phyloP scores from a whole-genome alignment of 2,797 vertebrate genomes.

The Cryptoblepharus egeriae region DNA sequence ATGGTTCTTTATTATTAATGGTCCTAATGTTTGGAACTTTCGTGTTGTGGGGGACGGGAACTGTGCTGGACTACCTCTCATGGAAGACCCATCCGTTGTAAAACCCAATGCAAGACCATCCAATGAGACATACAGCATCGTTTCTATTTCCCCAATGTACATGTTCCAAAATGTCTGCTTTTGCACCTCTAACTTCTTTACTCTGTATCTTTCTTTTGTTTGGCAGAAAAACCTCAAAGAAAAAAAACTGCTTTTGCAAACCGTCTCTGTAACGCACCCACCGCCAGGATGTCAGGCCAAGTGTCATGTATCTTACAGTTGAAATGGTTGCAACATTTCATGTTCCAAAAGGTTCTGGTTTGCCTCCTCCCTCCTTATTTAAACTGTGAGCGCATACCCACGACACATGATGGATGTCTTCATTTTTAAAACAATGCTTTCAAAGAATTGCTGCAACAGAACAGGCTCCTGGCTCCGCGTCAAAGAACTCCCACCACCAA shows the following conservation, averaged over 20 bases:
- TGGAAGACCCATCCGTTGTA: not conserved
- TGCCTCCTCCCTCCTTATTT: conserved; percentile 66
- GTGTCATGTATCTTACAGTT: not conserved
- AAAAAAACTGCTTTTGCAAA: conserved; percentile 81
- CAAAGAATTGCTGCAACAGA: conserved; percentile 74
- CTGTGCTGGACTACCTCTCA: not conserved
- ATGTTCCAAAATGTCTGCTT: conserved; percentile 19
- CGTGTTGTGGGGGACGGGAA: not conserved
- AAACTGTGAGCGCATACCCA: conserved; percentile 77
- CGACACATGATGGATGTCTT: conserved; percentile 60
- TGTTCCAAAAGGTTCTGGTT: conserved; percentile 41
- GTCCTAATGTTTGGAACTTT: not conserved
- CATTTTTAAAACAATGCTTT: conserved; percentile 76
- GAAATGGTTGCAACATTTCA: conserved; percentile 63
- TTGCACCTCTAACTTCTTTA: conserved; percentile 68
- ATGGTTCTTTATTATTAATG: not conserved
- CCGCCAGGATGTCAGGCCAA: not conserved
- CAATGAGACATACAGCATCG: not conserved
- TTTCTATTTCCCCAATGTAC: too few species aligned
- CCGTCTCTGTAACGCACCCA: conserved; percentile 72
- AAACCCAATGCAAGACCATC: not conserved
- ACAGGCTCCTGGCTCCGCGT: conserved; percentile 29
- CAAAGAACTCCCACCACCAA: conserved; percentile 76
- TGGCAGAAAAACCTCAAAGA: conserved; percentile 80
- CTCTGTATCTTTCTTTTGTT: conserved; percentile 78